A percentile compares a stretch with the other conserved stretches of the same genome.
Conservation (phyloP, 2,797 vertebrate genomes). For the Catostomus latipinnis region DNA sequence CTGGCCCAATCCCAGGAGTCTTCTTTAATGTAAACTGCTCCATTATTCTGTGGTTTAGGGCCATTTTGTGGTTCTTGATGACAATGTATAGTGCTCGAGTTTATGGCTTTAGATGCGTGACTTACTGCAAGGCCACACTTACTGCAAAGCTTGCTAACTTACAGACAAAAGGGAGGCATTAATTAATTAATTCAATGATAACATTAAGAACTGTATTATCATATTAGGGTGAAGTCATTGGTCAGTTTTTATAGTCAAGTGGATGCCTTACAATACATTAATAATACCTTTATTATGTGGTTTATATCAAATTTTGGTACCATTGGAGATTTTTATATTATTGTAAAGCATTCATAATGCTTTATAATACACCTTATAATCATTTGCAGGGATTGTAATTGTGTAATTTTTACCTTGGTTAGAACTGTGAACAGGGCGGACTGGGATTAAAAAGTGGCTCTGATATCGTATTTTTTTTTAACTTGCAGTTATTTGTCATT, state of each 20-base stretch:
- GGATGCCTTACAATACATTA: not conserved
- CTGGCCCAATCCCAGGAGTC: conserved; percentile 67
- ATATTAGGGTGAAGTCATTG: not conserved
- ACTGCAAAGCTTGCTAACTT: not conserved
- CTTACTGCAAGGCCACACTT: not conserved
- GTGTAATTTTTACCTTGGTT: too few relatives aligned
- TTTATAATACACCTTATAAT: not conserved
- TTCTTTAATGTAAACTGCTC: conserved; percentile 27
- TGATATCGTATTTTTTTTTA: too few relatives aligned
- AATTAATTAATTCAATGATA: conserved; percentile 5
- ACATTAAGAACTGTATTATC: not conserved
- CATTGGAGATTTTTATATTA: too few relatives aligned
- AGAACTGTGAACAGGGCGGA: too few relatives aligned
- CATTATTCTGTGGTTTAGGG: conserved; percentile 34
- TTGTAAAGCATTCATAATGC: not conserved
- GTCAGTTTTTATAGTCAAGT: not conserved
- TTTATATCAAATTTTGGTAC: too few relatives aligned
- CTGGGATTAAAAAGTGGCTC: too few relatives aligned
- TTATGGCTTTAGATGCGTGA: conserved; percentile 18
- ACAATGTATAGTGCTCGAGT: conserved; percentile 11
- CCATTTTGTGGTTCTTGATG: conserved; percentile 5
- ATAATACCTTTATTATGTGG: too few relatives aligned
- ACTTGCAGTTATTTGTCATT: too few relatives aligned
- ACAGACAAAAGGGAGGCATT: conserved; percentile 4
- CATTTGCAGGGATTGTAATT: not conserved